Base-by-base conservation (phyloP, 2,113 vertebrate species). In the Erythrocercus mccallii region DNA sequence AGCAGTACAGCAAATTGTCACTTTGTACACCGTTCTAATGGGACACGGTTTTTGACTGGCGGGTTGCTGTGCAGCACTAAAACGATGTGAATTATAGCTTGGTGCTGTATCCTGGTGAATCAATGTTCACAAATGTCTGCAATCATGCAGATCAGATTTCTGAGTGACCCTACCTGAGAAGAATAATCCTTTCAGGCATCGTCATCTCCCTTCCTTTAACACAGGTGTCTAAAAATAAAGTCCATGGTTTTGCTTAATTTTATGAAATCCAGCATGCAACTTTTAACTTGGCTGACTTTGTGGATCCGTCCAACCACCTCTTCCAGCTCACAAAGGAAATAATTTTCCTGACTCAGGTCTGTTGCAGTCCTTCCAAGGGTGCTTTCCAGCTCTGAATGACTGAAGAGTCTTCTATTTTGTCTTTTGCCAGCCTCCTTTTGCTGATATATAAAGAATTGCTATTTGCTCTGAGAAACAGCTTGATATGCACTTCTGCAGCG, bases 201-300 rank as follows among this genome's bases (percentile, higher is more conserved):
- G 82, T 89, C 85, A 82, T 88, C 78, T 95, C 54, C 30, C 50
- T 90, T 80, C 28, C 51, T 48, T 65, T 62, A 72, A 54, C 25
- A 69, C 48, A 69, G 37, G 21, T 38, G 21, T 70, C 74, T 90
- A 87, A 95, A 96, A 94, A 85, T 69, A 94, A 77, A 82, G 37
- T 19, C 18, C 6, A 8, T 25, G 22, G 19, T 58, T 80, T 24
- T 48, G 33, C 53, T 91, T 77, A 65, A 61, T 84, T 77, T 68
- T 65, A 30, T 69, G 45, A 86, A 81, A 69, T 72, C 27, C 33
- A 92, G 53, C 14, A 50, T 19, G 33, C 11, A 64, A 1, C 45
- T 76, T 74, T 37, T 72, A 65, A 73, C 23, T 86, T 44, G n/a
- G 24, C 33, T 88, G 47, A 56, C 58, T 47, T 54, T 16, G 9